Base-by-base conservation (phyloP, 2,888 invertebrate genomes). In the Arenicola marina region DNA sequence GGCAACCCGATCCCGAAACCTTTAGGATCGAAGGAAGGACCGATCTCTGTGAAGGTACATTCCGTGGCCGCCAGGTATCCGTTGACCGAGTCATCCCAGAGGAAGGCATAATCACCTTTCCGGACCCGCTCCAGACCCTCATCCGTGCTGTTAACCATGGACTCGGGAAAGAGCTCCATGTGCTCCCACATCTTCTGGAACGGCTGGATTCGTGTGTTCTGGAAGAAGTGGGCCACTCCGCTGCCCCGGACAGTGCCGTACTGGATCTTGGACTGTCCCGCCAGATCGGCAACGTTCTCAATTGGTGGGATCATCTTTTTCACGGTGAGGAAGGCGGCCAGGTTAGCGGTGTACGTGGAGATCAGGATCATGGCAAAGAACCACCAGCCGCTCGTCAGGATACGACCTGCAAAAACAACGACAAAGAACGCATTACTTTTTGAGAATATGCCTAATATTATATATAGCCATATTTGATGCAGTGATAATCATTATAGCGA, bases 61-160 rank as follows among this genome's bases (percentile, higher is more conserved):
- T 80, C 75, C 31, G 72, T 68, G 46, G 76, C 76, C n/a, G 78
- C 77, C 66, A 76, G 73, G 63, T 77, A 80, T 60, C 75, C 75
- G 67, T 78, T 80, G 15, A 81, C 80, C 0, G 81, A 78, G 34
- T 77, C 79, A 63, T 81, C 81, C 81, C 81, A 81, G 67, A 81
- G 78, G 65, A 81, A 81, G 11, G 79, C 80, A 61, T 80, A 80
- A 56, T 78, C 69, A 33, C 75, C 79, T 21, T 75, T 66, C 46
- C 33, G 56, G 15, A 56, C 56, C 21, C 56, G 7, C 26, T 62
- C 48, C 51, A 75, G 78, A 0, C 80, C 81, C 61, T 76, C 76
- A 0, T 68, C 71, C 1, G 79, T 80, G 44, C 69, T 70, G n/a
- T 69, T 67, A 15, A 80, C 78, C 76, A 80, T 75, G 3, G 76